These are phyloP conservation scores for Neocrepidodera transversa DNA, from an alignment of 2,888 invertebrate species.

Conservation along the genomic window DNA sequence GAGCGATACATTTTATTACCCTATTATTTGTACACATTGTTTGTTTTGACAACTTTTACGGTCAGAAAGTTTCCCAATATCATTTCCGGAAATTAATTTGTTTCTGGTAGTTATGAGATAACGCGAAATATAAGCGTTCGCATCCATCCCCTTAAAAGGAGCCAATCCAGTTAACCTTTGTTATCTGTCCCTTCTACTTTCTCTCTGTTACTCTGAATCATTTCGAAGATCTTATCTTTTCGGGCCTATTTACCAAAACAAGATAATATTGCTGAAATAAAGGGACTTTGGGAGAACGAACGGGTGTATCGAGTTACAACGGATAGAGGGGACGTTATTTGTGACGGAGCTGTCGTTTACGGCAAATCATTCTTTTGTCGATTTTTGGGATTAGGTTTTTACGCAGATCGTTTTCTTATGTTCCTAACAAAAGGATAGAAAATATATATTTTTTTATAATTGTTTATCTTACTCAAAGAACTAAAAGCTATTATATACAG, in stretches of 20 bases:
- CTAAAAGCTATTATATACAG: too few species aligned
- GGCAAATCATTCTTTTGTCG: slow-evolving; percentile 17
- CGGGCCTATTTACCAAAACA: slow-evolving; percentile 34
- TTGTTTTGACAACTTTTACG: slow-evolving; percentile 22
- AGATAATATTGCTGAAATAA: slow-evolving; percentile 29
- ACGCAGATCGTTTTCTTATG: slow-evolving; percentile 3
- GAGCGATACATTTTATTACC: not conserved
- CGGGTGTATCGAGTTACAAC: slow-evolving; percentile 11
- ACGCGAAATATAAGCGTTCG: slow-evolving; percentile 21
- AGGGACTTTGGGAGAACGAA: too few species aligned
- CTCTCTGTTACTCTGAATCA: slow-evolving; percentile 26
- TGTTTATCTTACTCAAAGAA: too few species aligned
- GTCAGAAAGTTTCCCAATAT: slow-evolving; percentile 15
- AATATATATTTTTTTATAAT: too few species aligned
- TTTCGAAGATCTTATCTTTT: slow-evolving; percentile 30
- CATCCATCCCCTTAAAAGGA: slow-evolving; percentile 29
- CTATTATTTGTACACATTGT: slow-evolving; percentile 15
- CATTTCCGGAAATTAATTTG: slow-evolving; percentile 26
- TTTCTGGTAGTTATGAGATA: slow-evolving; percentile 24
- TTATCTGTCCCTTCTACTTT: slow-evolving; percentile 36
- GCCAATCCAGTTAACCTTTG: slow-evolving; percentile 47
- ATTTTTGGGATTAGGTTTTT: slow-evolving; percentile 12
- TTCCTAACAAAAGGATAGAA: not conserved
- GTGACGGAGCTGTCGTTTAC: slow-evolving; percentile 13
- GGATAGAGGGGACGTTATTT: slow-evolving; percentile 1